Evolutionary conservation across 2,113 vertebrate species (phyloP), one percentile per base, ranked within the genome.

Genomic region (Alectura lathami): DNA sequence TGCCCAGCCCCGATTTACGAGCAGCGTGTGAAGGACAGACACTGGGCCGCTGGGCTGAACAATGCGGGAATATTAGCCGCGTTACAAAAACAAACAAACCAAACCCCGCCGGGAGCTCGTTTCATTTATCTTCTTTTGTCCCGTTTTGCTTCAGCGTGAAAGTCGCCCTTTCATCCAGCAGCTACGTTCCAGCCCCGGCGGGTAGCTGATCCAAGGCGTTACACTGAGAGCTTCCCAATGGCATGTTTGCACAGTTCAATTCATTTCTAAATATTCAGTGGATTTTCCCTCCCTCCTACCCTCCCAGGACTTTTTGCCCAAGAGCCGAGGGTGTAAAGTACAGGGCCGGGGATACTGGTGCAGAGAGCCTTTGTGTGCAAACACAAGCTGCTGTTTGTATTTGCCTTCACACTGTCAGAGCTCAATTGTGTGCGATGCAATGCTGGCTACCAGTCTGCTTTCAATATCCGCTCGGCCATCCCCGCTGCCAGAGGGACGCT

Each of bases 1-100:
- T 66, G 81, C 75, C 48, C 47, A 38, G 89, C 80, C 84, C 95
- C 92, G 23, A 94, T 96, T 95, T 95, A 95, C 59, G 83, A 96
- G 95, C 93, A 66, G 91, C 32, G 3, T 94, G 95, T 89, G 83
- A 94, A 94, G 95, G 77, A 93, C 68, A 94, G 89, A 40, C 96
- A 82, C 67, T 45, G 89, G 92, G 94, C 94, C 42, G 32, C 97
- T 95, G 90, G 63, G 88, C 91, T 86, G 93, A 91, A 97, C 96
- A 96, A 96, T 89, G 93, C 62, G 9, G 94, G 96, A 97, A 97
- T 96, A 97, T 96, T 97, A 97, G 95, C 96, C 73, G 96, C 94
- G 89, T 96, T 96, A 97, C 96, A 96, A 97, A 97, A 97, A 96
- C 96, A 97, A 97, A 97, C 96, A 97, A 97, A 96, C 89, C 95